A percentile compares a stretch with the other conserved stretches of the same genome.
Conservation (phyloP, 2,113 vertebrate genomes). For the Polyodon spathula region DNA sequence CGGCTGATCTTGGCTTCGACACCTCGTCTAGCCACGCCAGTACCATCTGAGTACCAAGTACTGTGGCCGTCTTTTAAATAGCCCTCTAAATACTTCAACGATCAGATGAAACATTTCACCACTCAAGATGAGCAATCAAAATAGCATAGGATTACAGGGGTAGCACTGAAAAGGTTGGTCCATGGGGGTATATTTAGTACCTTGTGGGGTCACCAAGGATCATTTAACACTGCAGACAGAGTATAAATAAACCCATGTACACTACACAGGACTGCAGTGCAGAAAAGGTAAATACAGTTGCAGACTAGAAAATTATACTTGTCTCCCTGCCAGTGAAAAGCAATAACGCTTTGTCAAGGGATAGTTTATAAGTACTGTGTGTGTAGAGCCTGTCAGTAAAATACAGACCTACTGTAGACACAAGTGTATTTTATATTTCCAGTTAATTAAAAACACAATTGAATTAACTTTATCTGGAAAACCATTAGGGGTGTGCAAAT, state of each 20-base stretch:
- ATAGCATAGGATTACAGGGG: background rate
- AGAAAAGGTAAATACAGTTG: no score
- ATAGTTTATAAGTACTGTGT: no score
- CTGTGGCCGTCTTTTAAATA: conserved; percentile 1
- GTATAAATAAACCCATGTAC: background rate
- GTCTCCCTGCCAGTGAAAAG: no score
- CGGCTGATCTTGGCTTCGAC: background rate
- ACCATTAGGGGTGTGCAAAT: no score
- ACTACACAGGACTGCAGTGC: no score
- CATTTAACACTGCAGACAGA: background rate
- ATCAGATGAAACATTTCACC: conserved; percentile 10
- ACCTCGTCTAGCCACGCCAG: background rate
- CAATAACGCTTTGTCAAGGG: no score
- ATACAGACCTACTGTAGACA: no score
- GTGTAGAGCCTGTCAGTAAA: no score
- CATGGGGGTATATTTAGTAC: background rate
- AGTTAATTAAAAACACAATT: no score
- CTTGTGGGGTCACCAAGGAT: background rate
- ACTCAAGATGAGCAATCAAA: background rate
- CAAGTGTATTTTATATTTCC: no score
- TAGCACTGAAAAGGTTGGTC: background rate
- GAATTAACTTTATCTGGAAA: no score
- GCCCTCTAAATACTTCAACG: background rate
- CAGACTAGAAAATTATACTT: no score
- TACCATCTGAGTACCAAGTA: background rate